phyloP scores from a whole-genome alignment of 1,140 invertebrate genomes.

The Bombus confusus region DNA sequence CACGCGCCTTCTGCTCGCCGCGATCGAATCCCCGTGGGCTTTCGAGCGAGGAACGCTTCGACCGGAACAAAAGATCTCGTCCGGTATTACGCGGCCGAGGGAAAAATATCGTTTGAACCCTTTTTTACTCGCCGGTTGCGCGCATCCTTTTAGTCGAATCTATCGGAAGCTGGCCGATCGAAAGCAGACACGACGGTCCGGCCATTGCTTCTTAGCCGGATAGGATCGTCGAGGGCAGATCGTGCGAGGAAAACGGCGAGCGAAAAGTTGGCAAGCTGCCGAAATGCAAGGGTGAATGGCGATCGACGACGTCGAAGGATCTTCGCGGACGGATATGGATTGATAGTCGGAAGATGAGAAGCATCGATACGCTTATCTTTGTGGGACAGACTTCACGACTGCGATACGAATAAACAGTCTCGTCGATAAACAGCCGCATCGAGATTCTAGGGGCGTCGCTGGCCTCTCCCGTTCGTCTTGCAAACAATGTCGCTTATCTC shows the following conservation, averaged over 20 bases:
- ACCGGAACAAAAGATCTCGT: background rate
- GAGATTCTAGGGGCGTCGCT: background rate
- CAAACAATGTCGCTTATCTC: constrained; percentile 31
- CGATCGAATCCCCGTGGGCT: constrained; percentile 64
- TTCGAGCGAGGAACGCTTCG: background rate
- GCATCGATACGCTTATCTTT: background rate
- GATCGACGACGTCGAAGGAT: background rate
- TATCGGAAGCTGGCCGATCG: constrained; percentile 3
- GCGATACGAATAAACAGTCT: constrained; percentile 6
- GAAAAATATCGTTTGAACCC: background rate
- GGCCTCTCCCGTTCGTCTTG: constrained; percentile 9
- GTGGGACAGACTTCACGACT: background rate
- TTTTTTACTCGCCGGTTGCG: background rate
- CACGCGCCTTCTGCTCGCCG: constrained; percentile 46
- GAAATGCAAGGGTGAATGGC: background rate
- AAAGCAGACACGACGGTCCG: background rate
- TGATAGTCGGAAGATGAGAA: background rate
- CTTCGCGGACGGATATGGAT: background rate
- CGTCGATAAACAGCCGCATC: constrained; percentile 30
- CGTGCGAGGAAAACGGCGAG: background rate
- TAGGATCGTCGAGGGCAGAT: background rate
- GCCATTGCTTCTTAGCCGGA: background rate
- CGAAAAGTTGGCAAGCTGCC: background rate
- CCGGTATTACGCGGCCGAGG: background rate
- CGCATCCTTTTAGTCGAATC: background rate